phyloP scores from a whole-genome alignment of 2,113 vertebrate species.

The Passer montanus region DNA sequence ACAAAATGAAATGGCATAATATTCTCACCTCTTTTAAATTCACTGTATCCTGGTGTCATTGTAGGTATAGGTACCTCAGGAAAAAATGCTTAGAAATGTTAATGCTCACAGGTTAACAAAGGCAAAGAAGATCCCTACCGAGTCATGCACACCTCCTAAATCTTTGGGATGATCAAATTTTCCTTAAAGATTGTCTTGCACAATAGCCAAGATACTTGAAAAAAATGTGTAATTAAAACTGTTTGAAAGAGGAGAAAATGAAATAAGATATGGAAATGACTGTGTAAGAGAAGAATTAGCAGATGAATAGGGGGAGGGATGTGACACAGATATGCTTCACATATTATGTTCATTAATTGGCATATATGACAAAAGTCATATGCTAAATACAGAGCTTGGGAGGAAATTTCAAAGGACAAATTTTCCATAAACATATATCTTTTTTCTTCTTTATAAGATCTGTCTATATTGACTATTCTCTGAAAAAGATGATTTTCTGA shows the following conservation, averaged over 20 bases:
- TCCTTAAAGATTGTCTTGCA: background rate
- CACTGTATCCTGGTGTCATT: background rate
- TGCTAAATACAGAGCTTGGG: background rate
- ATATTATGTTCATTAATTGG: background rate
- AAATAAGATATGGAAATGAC: background rate
- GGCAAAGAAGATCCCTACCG: background rate
- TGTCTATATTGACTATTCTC: background rate
- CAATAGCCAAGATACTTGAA: background rate
- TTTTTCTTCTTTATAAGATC: background rate
- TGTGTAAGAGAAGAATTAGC: background rate
- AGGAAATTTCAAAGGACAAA: background rate
- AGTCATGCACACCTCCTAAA: background rate
- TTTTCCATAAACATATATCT: background rate
- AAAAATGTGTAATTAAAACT: background rate
- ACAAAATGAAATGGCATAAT: background rate
- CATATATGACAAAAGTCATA: background rate
- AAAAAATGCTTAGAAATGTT: background rate
- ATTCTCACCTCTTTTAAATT: background rate
- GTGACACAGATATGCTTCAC: background rate
- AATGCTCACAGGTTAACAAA: background rate
- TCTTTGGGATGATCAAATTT: background rate
- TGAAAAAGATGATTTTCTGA: background rate
- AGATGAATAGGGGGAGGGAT: background rate
- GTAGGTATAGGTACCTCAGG: background rate
- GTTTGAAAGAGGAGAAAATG: background rate